Conservation (phyloP, 92 coral and sea anemone genomes). For the Phenganax stokvisi region DNA sequence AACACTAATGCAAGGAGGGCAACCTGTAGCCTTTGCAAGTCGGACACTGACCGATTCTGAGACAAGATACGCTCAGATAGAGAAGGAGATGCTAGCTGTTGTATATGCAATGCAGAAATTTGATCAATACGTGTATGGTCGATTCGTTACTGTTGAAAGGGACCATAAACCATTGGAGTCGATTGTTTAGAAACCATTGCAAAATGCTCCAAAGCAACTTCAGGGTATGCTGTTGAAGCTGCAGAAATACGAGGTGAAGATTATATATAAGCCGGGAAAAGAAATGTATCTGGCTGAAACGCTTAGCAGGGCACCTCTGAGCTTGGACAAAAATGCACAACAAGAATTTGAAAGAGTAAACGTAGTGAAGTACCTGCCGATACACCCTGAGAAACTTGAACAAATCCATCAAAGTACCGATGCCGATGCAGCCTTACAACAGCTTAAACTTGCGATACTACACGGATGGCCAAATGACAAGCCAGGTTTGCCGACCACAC, state of each 20-base stretch:
- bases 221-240: conserved; percentile 15
- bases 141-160: conserved; percentile 6
- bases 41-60: neutral
- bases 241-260: neutral
- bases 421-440: conserved; percentile 25
- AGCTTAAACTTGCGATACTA: conserved; percentile 8
- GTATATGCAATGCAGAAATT: conserved; percentile 14
- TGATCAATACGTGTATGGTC: conserved; percentile 10
- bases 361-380: conserved; percentile 43
- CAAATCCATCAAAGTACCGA: conserved; percentile 33
- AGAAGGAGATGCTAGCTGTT: conserved; percentile 11
- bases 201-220: neutral
- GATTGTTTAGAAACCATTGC: neutral
- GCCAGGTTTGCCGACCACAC: conserved; percentile 18
- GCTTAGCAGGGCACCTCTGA: conserved; percentile 23
- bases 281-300: conserved; percentile 1
- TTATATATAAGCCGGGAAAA: neutral
- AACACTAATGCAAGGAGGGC: neutral
- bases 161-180: conserved; percentile 17
- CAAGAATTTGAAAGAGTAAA: conserved; percentile 47
- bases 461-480: conserved; percentile 40
- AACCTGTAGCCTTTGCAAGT: neutral
- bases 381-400: conserved; percentile 20
- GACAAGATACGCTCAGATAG: neutral
- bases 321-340: conserved; percentile 36